These are phyloP conservation scores for Urechis unicinctus DNA, from an alignment of 2,888 invertebrate genomes.

Conservation along the genomic window DNA sequence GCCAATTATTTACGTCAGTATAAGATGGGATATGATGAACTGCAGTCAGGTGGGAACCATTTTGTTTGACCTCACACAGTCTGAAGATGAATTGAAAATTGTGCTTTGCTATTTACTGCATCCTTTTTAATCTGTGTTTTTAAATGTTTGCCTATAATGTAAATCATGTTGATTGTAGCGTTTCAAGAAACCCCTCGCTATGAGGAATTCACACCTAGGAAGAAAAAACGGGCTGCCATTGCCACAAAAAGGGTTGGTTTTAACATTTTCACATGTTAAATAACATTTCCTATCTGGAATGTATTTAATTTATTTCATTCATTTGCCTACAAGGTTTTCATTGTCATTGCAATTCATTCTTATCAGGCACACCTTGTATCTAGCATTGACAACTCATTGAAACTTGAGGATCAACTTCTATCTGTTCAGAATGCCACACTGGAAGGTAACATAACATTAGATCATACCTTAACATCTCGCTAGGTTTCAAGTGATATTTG, in stretches of 20 bases:
- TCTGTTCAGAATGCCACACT: conserved; percentile 39
- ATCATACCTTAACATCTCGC: neutral
- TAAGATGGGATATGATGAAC: conserved; percentile 43
- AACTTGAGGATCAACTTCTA: conserved; percentile 41
- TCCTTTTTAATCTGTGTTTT: neutral
- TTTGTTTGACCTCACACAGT: neutral
- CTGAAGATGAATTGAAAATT: too few species aligned
- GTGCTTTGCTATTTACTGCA: neutral
- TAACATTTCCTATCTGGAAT: too few species aligned
- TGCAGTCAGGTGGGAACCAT: conserved; percentile 30
- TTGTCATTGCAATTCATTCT: too few species aligned
- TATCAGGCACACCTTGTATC: conserved; percentile 18
- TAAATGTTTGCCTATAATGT: too few species aligned
- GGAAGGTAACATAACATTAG: conserved; percentile 28
- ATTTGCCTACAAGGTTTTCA: too few species aligned
- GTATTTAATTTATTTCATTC: too few species aligned
- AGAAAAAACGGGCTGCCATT: conserved; percentile 26
- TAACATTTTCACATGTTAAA: too few species aligned
- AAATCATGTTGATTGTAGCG: conserved; percentile 20
- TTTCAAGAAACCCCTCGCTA: conserved; percentile 28
- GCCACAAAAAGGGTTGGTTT: conserved; percentile 6
- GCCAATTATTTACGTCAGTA: conserved; percentile 32
- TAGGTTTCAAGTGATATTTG: neutral
- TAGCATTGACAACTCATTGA: conserved; percentile 34
- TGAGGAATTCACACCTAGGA: conserved; percentile 23